These are phyloP conservation scores for Apeltes quadracus DNA, from an alignment of 2,113 vertebrate genomes.

Conservation along the genomic window DNA sequence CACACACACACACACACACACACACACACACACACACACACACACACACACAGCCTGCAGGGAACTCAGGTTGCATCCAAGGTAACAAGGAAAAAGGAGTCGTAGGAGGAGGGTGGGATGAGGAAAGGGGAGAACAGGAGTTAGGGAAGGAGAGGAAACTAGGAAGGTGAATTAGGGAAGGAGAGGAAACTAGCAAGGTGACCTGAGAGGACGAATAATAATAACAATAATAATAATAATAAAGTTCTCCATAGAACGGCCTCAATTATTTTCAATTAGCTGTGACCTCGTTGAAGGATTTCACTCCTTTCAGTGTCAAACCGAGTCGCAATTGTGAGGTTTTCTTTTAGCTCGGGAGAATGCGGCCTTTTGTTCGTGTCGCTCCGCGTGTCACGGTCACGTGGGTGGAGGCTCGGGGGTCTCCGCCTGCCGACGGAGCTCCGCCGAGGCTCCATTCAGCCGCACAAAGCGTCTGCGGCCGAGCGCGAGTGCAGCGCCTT, in stretches of 20 bases:
- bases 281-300: conserved; percentile 48
- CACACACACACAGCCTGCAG: conserved; percentile 30
- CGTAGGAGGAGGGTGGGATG: conserved; percentile 7
- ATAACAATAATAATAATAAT: conserved; percentile 6
- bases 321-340: neutral
- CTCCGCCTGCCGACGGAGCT: neutral
- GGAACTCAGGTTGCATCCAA: neutral
- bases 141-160: conserved; percentile 9
- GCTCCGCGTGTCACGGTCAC: conserved; percentile 16
- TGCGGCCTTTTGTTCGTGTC: neutral
- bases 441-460: neutral
- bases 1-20: conserved; percentile 33
- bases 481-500: neutral
- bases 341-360: conserved; percentile 10
- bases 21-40: conserved; percentile 9
- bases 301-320: conserved; percentile 27
- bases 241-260: conserved; percentile 19
- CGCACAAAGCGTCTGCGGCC: neutral
- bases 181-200: conserved; percentile 59
- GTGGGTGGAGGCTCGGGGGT: neutral
- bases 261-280: conserved; percentile 41
- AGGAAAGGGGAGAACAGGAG: conserved; percentile 11
- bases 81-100: conserved; percentile 2
- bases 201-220: conserved; percentile 53
- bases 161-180: conserved; percentile 2